Conservation (phyloP, 2,888 invertebrate species). For the Cecidostiba fungosa region DNA sequence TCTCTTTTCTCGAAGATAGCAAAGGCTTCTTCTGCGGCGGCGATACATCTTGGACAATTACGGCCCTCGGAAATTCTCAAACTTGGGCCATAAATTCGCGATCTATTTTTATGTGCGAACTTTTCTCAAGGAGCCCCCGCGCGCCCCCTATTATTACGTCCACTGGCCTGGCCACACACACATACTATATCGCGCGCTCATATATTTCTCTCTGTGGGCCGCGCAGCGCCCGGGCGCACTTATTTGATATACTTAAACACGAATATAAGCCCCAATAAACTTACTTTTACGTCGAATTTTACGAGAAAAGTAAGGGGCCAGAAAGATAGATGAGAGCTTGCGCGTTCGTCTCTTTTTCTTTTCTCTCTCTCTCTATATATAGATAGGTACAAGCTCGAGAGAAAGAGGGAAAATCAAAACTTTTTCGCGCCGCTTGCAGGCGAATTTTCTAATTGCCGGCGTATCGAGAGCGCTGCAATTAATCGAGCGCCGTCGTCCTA, state of each 20-base stretch:
- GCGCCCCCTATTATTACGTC: constrained; percentile 59
- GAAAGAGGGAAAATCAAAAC: constrained; percentile 40
- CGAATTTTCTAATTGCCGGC: constrained; percentile 44
- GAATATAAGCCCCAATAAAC: constrained; percentile 56
- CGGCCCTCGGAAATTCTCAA: constrained; percentile 44
- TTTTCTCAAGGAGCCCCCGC: constrained; percentile 46
- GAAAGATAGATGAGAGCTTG: constrained; percentile 46
- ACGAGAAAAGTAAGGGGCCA: constrained; percentile 39
- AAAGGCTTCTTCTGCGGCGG: constrained; percentile 23
- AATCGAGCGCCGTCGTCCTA: constrained; percentile 17
- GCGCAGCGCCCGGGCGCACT: constrained; percentile 10
- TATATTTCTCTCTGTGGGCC: constrained; percentile 37
- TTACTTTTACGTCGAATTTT: constrained; percentile 54
- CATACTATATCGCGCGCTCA: constrained; percentile 39
- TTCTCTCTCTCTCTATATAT: background rate
- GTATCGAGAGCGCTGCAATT: background rate
- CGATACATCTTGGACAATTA: constrained; percentile 64
- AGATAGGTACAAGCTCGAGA: background rate
- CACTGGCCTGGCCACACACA: background rate
- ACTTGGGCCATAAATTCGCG: constrained; percentile 63
- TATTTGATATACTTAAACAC: constrained; percentile 60
- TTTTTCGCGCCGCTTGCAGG: constrained; percentile 4
- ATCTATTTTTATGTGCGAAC: constrained; percentile 64
- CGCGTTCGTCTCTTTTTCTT: constrained; percentile 5
- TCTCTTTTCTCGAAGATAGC: background rate